Conservation (phyloP, 2,797 vertebrate genomes). For the Tiaroga cobitis region DNA sequence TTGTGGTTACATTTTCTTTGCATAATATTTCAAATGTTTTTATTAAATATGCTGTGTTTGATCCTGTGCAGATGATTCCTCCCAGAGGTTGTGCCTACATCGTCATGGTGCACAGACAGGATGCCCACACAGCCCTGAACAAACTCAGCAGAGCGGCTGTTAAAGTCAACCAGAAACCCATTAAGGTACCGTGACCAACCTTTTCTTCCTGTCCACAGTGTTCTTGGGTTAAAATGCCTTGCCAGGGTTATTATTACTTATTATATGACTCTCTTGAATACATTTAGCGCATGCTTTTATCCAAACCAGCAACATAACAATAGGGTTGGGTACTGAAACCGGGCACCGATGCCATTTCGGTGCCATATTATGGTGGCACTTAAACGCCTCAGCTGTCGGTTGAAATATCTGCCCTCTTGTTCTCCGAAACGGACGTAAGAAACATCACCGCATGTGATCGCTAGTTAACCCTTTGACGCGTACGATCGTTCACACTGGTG, state of each 20-base stretch:
- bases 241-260: not conserved
- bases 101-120: slow-evolving; percentile 96
- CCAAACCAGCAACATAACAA: not conserved
- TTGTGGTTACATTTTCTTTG: not conserved
- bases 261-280: not conserved
- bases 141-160: slow-evolving; percentile 89
- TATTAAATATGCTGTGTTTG: not conserved
- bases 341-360: too few species aligned
- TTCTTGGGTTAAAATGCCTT: not conserved
- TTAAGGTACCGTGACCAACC: slow-evolving; percentile 85
- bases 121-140: slow-evolving; percentile 91
- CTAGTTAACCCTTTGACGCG: too few species aligned
- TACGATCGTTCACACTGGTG: too few species aligned
- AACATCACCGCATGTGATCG: too few species aligned
- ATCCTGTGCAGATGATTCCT: slow-evolving; percentile 91
- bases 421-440: too few species aligned
- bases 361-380: too few species aligned
- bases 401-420: too few species aligned
- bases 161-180: slow-evolving; percentile 96
- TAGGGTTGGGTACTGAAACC: too few species aligned
- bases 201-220: not conserved
- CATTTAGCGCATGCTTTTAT: not conserved
- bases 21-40: not conserved
- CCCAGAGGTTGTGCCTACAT: slow-evolving; percentile 97
- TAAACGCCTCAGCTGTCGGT: too few species aligned